These are phyloP conservation scores for Caenorhabditis briggsae DNA, from an alignment of 1,140 invertebrate species.

Conservation along the genomic window DNA sequence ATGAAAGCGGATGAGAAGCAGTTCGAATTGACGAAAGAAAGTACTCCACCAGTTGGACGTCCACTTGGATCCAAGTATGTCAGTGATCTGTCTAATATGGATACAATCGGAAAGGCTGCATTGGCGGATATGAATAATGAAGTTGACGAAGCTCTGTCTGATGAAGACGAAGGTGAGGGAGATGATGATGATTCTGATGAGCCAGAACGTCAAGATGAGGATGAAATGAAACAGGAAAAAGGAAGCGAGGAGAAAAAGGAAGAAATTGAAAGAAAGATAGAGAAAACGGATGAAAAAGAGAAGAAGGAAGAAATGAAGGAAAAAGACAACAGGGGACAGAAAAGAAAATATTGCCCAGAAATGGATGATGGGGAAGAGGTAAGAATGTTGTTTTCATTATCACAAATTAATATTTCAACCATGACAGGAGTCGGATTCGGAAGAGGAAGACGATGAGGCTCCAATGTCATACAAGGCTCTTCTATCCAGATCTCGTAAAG, in stretches of 20 bases:
- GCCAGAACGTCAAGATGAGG: neutral
- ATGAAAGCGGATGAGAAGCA: conserved; percentile 58
- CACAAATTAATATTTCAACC: neutral
- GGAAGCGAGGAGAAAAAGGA: neutral
- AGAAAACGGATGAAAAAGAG: neutral
- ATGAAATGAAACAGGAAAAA: neutral
- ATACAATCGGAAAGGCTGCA: conserved; percentile 57
- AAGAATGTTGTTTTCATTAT: neutral
- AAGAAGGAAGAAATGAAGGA: conserved; percentile 32
- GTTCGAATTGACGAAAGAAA: conserved; percentile 61
- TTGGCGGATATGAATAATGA: conserved; percentile 63
- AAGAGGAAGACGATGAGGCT: neutral
- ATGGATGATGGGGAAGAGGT: conserved; percentile 31
- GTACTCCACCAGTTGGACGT: conserved; percentile 43
- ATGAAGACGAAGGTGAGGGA: conserved; percentile 63
- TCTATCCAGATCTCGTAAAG: conserved; percentile 6
- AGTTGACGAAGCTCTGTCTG: conserved; percentile 65
- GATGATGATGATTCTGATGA: conserved; percentile 52
- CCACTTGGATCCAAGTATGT: conserved; percentile 50
- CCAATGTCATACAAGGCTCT: conserved; percentile 44
- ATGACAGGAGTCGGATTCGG: neutral
- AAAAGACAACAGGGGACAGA: neutral
- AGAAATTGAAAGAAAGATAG: neutral
- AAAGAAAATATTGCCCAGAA: conserved; percentile 32
- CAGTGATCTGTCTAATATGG: conserved; percentile 62